These are phyloP conservation scores for Bemisia tabaci DNA, from an alignment of 1,140 invertebrate species.

Conservation along the genomic window DNA sequence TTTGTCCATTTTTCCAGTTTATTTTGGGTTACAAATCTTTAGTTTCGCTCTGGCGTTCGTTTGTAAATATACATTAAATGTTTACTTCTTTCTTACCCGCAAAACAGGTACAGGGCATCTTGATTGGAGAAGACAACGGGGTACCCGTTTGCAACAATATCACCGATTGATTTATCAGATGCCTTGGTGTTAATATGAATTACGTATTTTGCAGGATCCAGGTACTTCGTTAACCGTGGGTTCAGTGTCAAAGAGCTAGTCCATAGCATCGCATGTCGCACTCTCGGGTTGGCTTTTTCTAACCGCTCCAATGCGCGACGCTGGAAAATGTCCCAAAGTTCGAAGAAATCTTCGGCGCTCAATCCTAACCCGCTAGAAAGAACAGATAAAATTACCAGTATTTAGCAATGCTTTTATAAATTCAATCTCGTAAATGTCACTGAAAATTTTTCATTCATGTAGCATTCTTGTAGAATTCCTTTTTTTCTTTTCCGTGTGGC, in stretches of 20 bases:
- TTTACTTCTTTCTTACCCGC: too few relatives aligned
- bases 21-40: too few relatives aligned
- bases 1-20: too few relatives aligned
- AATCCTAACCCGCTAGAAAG: conserved; percentile 32
- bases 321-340: conserved; percentile 57
- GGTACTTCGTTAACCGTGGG: conserved; percentile 45
- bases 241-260: conserved; percentile 60
- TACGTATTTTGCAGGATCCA: conserved; percentile 59
- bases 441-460: too few relatives aligned
- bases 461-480: too few relatives aligned
- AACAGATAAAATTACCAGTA: too few relatives aligned
- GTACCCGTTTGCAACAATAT: conserved; percentile 50
- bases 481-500: too few relatives aligned
- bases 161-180: conserved; percentile 44
- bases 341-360: conserved; percentile 45
- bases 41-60: too few relatives aligned
- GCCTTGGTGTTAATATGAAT: conserved; percentile 63
- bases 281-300: conserved; percentile 29
- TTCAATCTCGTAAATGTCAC: too few relatives aligned
- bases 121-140: conserved; percentile 65
- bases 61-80: too few relatives aligned
- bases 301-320: conserved; percentile 13
- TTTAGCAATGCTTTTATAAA: too few relatives aligned
- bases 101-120: conserved; percentile 46
- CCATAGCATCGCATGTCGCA: conserved; percentile 47